These are phyloP conservation scores for Tachysurus fulvidraco DNA, from an alignment of 2,113 vertebrate genomes.

Conservation along the genomic window DNA sequence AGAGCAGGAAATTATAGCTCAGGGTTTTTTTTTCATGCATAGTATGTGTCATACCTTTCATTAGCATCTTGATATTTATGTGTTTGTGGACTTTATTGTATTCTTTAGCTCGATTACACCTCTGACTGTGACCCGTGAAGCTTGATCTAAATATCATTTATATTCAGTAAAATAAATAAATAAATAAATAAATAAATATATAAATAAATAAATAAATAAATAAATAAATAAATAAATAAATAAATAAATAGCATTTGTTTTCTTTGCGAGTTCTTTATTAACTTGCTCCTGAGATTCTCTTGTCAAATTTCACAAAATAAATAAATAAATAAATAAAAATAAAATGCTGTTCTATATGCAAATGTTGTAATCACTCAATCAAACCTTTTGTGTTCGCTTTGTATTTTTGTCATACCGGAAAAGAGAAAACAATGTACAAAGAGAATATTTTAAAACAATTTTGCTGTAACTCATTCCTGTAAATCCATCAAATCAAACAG, in stretches of 20 bases:
- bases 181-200: background rate
- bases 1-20: background rate
- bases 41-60: background rate
- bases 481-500: background rate
- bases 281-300: background rate
- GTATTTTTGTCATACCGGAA: background rate
- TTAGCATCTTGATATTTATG: background rate
- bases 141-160: background rate
- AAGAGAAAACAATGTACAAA: background rate
- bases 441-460: background rate
- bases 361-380: conserved; percentile 18
- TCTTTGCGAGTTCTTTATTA: conserved; percentile 1
- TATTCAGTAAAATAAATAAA: background rate
- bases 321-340: too few relatives aligned
- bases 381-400: background rate
- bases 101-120: background rate
- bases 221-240: background rate
- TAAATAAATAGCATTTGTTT: background rate
- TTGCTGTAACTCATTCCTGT: background rate
- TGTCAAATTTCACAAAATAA: background rate
- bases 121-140: background rate
- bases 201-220: background rate
- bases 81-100: background rate
- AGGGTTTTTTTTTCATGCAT: background rate
- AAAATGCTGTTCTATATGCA: background rate